Percentiles rank a stretch among this genome's conserved stretches.
Evolutionary conservation across 2,113 vertebrate species (phyloP).

Genomic region (Podilymbus podiceps): DNA sequence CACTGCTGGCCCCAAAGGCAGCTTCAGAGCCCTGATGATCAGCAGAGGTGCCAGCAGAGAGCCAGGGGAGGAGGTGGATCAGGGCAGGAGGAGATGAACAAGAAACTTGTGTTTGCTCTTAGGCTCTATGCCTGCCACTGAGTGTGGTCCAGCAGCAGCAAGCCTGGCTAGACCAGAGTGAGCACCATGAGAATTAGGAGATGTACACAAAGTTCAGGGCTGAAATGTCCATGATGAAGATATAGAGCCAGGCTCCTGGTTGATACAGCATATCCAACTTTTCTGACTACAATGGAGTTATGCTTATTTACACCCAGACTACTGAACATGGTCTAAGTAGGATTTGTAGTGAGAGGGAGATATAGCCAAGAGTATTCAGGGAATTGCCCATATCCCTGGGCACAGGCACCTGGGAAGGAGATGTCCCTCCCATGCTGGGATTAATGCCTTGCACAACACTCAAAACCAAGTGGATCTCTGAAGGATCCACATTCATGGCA

Average conservation of each 20-base stretch:
- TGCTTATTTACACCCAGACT: background rate
- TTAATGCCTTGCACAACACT: background rate
- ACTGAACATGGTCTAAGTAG: rapidly evolving
- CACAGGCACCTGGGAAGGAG: background rate
- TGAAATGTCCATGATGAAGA: background rate
- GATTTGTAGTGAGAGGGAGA: background rate
- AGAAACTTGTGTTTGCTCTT: background rate
- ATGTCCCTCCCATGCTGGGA: background rate
- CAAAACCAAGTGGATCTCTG: background rate
- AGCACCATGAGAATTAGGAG: background rate
- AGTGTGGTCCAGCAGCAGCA: background rate
- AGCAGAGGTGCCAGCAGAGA: background rate
- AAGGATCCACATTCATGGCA: background rate
- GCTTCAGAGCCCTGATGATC: background rate
- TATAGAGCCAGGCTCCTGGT: background rate
- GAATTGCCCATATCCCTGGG: background rate
- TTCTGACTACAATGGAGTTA: rapidly evolving
- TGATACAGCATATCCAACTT: background rate
- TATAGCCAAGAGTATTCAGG: background rate
- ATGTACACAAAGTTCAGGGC: rapidly evolving
- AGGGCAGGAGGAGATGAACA: background rate
- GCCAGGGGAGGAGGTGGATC: background rate
- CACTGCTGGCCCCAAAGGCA: background rate
- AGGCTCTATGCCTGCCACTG: background rate
- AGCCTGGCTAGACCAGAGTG: background rate